These are phyloP conservation scores for Drosophila leonis DNA, from an alignment of 2,888 invertebrate genomes.

Conservation along the genomic window DNA sequence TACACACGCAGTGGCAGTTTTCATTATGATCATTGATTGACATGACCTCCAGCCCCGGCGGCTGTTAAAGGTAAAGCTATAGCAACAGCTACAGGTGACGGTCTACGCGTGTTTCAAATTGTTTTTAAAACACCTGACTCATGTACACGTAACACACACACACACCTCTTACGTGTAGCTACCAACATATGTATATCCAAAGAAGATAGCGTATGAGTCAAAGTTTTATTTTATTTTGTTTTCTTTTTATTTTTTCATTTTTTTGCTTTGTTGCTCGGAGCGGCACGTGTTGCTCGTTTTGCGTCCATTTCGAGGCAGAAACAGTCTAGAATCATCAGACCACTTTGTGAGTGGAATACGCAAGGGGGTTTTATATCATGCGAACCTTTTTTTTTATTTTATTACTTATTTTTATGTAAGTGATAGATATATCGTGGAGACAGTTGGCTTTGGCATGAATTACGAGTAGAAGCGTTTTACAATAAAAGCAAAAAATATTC, in stretches of 20 bases:
- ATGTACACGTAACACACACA: constrained; percentile 5
- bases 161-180: constrained; percentile 1
- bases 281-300: constrained; percentile 56
- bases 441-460: background rate
- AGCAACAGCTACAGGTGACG: constrained; percentile 61
- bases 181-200: constrained; percentile 13
- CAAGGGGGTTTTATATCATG: constrained; percentile 24
- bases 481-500: background rate
- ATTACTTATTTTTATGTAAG: constrained; percentile 13
- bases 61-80: constrained; percentile 15
- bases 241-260: background rate
- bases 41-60: constrained; percentile 59
- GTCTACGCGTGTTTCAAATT: constrained; percentile 57
- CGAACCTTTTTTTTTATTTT: constrained; percentile 2
- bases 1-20: constrained; percentile 66
- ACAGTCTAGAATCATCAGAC: constrained; percentile 22
- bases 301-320: constrained; percentile 26
- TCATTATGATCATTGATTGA: constrained; percentile 70
- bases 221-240: constrained; percentile 7
- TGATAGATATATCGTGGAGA: background rate
- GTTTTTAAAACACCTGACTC: constrained; percentile 41
- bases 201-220: constrained; percentile 34
- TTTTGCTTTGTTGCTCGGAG: constrained; percentile 19
- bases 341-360: constrained; percentile 7
- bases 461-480: background rate